phyloP scores from a whole-genome alignment of 30 jellyfish, hydroid and myxozoan species.

The Aurelia coerulea region DNA sequence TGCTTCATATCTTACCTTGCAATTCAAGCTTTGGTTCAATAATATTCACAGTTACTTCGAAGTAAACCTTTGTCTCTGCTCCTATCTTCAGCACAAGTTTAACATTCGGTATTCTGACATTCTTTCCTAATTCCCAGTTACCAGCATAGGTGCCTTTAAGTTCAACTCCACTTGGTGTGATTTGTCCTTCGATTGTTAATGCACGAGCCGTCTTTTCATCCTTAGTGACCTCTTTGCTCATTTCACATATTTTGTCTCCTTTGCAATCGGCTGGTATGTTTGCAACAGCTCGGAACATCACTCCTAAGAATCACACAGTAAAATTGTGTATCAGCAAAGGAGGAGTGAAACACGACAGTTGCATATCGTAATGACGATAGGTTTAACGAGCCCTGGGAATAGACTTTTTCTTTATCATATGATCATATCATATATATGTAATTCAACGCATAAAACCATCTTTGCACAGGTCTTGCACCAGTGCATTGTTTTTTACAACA shows the following conservation, averaged over 20 bases:
- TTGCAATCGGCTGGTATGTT: slow-evolving; percentile 85
- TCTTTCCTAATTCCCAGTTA: slow-evolving; percentile 62
- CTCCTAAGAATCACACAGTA: slow-evolving; percentile 49
- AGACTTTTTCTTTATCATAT: no score
- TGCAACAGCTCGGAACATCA: slow-evolving; percentile 64
- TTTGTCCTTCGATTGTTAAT: slow-evolving; percentile 44
- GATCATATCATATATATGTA: no score
- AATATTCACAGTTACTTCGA: slow-evolving; percentile 53
- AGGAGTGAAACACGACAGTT: neutral
- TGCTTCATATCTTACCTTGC: slow-evolving; percentile 31
- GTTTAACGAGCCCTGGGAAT: no score
- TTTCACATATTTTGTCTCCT: slow-evolving; percentile 77
- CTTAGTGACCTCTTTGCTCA: slow-evolving; percentile 70
- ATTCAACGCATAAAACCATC: no score
- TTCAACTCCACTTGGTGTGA: slow-evolving; percentile 61
- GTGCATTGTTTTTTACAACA: no score
- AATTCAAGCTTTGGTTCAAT: slow-evolving; percentile 56
- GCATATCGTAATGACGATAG: no score
- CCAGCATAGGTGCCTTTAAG: slow-evolving; percentile 78
- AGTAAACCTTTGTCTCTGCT: slow-evolving; percentile 57
- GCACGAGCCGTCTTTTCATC: slow-evolving; percentile 48
- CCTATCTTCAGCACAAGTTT: slow-evolving; percentile 70
- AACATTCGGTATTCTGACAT: slow-evolving; percentile 35
- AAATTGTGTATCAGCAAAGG: neutral
- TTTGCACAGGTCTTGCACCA: no score